phyloP scores from a whole-genome alignment of 2,113 vertebrate genomes.

The Trematocara zebra region DNA sequence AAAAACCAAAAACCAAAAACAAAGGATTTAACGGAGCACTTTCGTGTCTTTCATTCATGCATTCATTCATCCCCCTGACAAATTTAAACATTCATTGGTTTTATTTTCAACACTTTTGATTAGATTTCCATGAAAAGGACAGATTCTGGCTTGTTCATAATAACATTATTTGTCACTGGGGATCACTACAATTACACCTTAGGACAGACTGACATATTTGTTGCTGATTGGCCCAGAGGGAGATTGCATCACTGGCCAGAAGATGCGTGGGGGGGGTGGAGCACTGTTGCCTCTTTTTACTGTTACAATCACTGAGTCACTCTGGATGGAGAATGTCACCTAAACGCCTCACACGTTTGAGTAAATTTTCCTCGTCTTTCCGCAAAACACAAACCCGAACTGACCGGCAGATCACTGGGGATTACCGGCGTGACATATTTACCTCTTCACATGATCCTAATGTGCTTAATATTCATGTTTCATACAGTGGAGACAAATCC shows the following conservation, averaged over 20 bases:
- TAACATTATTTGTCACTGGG: constrained; percentile 6
- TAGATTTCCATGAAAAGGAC: neutral
- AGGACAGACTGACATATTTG: constrained; percentile 42
- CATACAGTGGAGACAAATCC: constrained; percentile 34
- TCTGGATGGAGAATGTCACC: constrained; percentile 34
- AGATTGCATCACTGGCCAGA: constrained; percentile 18
- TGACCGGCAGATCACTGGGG: constrained; percentile 51
- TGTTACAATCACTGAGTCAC: constrained; percentile 37
- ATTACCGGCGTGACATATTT: constrained; percentile 39
- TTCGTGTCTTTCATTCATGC: neutral
- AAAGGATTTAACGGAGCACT: neutral
- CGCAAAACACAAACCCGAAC: constrained; percentile 34
- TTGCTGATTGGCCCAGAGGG: constrained; percentile 56
- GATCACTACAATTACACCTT: constrained; percentile 24
- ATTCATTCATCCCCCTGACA: neutral
- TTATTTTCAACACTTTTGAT: neutral
- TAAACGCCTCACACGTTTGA: constrained; percentile 26
- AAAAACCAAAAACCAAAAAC: neutral
- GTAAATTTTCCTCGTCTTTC: constrained; percentile 10
- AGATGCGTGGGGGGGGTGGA: constrained; percentile 11
- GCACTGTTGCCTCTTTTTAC: constrained; percentile 14
- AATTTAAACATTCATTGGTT: neutral
- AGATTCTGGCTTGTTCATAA: constrained; percentile 12
- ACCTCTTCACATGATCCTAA: constrained; percentile 47
- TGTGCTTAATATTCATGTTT: constrained; percentile 60